Base-by-base conservation (phyloP, 2,888 invertebrate species). In the Geotrupes spiniger region DNA sequence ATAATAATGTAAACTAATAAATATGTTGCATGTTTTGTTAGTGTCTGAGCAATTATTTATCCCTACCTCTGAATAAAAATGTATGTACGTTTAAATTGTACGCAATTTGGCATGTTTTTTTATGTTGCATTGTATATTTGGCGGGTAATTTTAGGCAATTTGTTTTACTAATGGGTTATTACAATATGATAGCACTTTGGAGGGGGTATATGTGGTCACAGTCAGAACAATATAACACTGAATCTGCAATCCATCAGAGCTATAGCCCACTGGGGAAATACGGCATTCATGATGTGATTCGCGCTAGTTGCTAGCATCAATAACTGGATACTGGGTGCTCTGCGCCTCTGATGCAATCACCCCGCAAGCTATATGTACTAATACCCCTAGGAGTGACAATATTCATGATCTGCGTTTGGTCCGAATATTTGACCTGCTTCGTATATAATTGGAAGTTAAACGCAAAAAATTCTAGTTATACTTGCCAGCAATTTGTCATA, bases 241-340 rank as follows among this genome's bases (percentile, higher is more conserved):
- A 62, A 62, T 61, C 62, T 62, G 61, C 65, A 66, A 64, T 64
- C 66, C 62, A 66, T 66, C 65, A 66, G 63, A 64, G 62, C 63
- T 64, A 68, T 66, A 63, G 66, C 64, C 55, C 68, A 59, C 68
- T 58, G 48, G 68, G 68, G 68, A 68, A 68, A 68, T 68, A 66
- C 64, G 60, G 66, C 66, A 68, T 68, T 66, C 68, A 68, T 68
- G 66, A 65, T 66, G 65, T 68, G 67, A 66, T 66, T 66, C 66
- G 63, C 63, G 64, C 63, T 64, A 65, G 65, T 66, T 65, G 63
- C 63, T 54, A 59, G 64, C 68, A 68, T 68, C 68, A 68, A 68
- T 68, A 68, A 65, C 65, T 63, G 62, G 55, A 49, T 58, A 54
- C 54, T 57, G 60, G 59, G 52, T 56, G 57, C 49, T 46, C 49